Percentiles rank a stretch among this genome's conserved stretches.
These are phyloP conservation scores for Caenorhabditis tropicalis DNA, from an alignment of 1,140 invertebrate species.

Conservation along the genomic window DNA sequence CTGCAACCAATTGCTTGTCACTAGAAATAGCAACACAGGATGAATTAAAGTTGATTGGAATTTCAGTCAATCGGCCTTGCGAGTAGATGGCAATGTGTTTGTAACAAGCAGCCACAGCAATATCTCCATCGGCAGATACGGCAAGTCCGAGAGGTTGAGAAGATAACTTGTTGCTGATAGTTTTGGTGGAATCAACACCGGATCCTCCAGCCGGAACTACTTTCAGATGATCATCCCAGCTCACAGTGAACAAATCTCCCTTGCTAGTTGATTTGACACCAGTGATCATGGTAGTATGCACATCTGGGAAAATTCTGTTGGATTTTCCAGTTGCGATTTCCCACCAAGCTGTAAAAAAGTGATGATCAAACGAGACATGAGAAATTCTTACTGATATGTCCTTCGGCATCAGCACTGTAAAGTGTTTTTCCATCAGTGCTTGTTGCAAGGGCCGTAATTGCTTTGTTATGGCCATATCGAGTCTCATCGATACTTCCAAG, in stretches of 20 bases:
- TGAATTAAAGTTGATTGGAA: conserved; percentile 83
- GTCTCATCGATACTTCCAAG: conserved; percentile 81
- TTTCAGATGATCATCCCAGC: conserved; percentile 70
- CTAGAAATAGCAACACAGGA: conserved; percentile 81
- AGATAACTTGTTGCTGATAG: conserved; percentile 80
- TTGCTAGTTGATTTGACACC: conserved; percentile 56
- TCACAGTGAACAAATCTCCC: conserved; percentile 70
- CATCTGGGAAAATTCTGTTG: neutral
- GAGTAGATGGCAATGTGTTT: conserved; percentile 80
- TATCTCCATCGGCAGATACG: conserved; percentile 73
- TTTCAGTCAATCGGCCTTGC: neutral
- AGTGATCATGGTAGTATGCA: conserved; percentile 14
- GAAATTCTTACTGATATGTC: conserved; percentile 79
- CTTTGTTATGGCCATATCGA: conserved; percentile 89
- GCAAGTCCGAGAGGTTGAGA: conserved; percentile 88
- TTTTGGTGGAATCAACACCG: neutral
- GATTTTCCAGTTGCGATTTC: conserved; percentile 79
- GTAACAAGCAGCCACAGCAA: conserved; percentile 82
- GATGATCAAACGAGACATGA: neutral
- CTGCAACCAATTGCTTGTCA: conserved; percentile 78
- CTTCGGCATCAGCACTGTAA: conserved; percentile 92
- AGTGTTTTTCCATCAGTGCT: conserved; percentile 81
- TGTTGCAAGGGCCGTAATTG: conserved; percentile 87
- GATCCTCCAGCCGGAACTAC: conserved; percentile 59
- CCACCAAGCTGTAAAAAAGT: conserved; percentile 77